phyloP scores from a whole-genome alignment of 2,113 vertebrate species.

The Oryzias woworae region DNA sequence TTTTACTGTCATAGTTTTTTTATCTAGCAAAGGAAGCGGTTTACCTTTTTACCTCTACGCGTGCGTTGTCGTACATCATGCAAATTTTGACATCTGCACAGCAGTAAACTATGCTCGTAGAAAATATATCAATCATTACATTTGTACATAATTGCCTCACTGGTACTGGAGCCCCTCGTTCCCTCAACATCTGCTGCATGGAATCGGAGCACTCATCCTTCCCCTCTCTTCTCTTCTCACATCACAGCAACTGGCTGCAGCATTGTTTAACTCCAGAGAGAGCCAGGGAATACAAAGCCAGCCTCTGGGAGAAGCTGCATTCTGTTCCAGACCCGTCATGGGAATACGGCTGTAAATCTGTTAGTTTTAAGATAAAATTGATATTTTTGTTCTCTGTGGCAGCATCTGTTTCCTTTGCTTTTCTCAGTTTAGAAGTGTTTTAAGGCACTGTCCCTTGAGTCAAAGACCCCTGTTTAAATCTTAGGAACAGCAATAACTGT shows the following conservation, averaged over 20 bases:
- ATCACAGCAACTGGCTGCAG: conserved; percentile 26
- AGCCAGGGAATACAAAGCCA: conserved; percentile 5
- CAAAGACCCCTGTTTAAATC: not conserved
- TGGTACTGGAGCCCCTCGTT: conserved; percentile 47
- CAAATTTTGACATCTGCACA: conserved; percentile 53
- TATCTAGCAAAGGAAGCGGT: not conserved
- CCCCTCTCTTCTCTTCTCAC: conserved; percentile 36
- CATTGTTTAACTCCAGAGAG: conserved; percentile 35
- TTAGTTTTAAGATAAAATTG: conserved; percentile 10
- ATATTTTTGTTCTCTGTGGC: conserved; percentile 28
- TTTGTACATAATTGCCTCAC: conserved; percentile 53
- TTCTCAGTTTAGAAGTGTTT: not conserved
- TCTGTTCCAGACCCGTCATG: conserved; percentile 17
- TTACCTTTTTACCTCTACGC: conserved; percentile 29
- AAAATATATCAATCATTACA: conserved; percentile 63
- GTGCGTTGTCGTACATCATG: conserved; percentile 50
- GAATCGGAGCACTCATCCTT: conserved; percentile 47
- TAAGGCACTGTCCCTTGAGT: conserved; percentile 2
- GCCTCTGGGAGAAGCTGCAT: conserved; percentile 34
- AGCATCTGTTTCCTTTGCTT: conserved; percentile 8
- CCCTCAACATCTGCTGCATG: conserved; percentile 67
- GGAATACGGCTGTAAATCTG: conserved; percentile 20
- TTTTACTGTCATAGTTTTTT: not conserved
- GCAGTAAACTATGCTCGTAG: conserved; percentile 40
- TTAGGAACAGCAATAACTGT: not conserved